phyloP scores from a whole-genome alignment of 2,888 invertebrate species.

The Machimus atricapillus region DNA sequence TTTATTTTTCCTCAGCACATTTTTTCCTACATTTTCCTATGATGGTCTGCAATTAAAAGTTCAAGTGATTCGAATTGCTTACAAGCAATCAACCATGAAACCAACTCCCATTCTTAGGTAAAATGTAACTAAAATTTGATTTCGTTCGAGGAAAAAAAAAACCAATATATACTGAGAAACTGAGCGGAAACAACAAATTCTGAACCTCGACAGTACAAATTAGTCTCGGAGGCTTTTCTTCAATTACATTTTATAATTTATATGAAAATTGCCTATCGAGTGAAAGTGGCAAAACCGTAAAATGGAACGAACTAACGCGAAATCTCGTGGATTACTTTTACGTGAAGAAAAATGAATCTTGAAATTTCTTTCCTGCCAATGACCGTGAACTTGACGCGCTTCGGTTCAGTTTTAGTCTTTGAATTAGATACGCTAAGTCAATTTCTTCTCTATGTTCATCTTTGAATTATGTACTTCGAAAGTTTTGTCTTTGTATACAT shows the following conservation, averaged over 20 bases:
- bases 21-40: not conserved
- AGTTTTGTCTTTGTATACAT: not conserved
- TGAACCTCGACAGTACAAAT: not conserved
- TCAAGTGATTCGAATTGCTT: not conserved
- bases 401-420: not conserved
- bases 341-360: conserved; percentile 5
- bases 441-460: not conserved
- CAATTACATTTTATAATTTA: not conserved
- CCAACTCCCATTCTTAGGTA: not conserved
- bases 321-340: conserved; percentile 1
- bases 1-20: not conserved
- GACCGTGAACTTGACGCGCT: conserved; percentile 24
- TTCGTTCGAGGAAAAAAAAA: not conserved
- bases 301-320: not conserved
- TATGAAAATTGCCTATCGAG: not conserved
- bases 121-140: not conserved
- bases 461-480: not conserved
- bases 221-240: not conserved
- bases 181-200: not conserved
- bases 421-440: not conserved
- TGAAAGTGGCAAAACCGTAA: not conserved
- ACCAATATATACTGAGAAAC: not conserved
- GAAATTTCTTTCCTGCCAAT: conserved; percentile 8
- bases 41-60: not conserved
- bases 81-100: not conserved